Evolutionary conservation across 2,888 invertebrate species (phyloP).

Genomic region (Fragum whitleyi): DNA sequence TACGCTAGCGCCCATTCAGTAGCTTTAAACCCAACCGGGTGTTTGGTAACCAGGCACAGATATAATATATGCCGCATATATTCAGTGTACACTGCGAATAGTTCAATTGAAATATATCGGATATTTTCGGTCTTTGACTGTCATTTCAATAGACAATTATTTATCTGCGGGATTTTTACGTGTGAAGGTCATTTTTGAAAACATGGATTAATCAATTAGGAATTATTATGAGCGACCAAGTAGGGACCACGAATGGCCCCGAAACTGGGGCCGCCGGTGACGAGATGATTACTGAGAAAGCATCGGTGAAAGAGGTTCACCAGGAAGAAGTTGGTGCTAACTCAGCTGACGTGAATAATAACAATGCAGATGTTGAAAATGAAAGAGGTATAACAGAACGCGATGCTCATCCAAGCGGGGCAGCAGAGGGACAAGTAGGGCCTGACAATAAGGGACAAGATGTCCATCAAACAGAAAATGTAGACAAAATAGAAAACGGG

Average conservation of each 20-base stretch:
- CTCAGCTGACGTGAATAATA: slow-evolving; percentile 47
- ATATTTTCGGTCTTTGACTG: not conserved
- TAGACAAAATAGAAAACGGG: not conserved
- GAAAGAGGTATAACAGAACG: slow-evolving; percentile 31
- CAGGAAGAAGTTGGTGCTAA: slow-evolving; percentile 23
- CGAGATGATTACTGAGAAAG: not conserved
- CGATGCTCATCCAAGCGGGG: slow-evolving; percentile 21
- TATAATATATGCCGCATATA: not conserved
- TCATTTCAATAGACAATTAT: slow-evolving; percentile 4
- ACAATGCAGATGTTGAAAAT: slow-evolving; percentile 26
- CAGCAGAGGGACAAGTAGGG: slow-evolving; percentile 22
- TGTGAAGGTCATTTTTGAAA: not conserved
- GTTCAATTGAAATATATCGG: slow-evolving; percentile 13
- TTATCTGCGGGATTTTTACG: not conserved
- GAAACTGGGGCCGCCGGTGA: slow-evolving; percentile 44
- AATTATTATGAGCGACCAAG: slow-evolving; percentile 40
- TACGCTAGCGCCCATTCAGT: not conserved
- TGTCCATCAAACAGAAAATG: not conserved
- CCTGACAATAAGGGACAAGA: not conserved
- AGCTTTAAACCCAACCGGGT: not conserved
- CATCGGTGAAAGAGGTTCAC: slow-evolving; percentile 9
- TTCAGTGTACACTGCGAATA: not conserved
- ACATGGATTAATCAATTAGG: not conserved
- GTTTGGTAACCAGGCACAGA: slow-evolving; percentile 12
- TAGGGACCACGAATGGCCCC: slow-evolving; percentile 22